phyloP scores from a whole-genome alignment of 2,113 vertebrate genomes.

The Numenius arquata region DNA sequence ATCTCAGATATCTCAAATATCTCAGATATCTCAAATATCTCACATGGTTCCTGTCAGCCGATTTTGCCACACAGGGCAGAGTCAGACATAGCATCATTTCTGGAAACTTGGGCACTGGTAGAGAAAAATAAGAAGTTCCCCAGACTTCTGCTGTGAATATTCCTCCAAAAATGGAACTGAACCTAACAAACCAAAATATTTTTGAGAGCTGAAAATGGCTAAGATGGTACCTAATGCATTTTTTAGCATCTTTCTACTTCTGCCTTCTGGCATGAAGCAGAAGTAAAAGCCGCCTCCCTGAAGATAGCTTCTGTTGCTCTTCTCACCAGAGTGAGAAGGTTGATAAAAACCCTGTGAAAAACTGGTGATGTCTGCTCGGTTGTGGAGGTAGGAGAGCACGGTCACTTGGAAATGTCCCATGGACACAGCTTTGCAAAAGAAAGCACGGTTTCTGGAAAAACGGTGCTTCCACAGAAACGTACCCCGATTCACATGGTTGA shows the following conservation, averaged over 20 bases:
- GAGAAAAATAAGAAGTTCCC: slow-evolving; percentile 29
- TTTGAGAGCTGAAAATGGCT: neutral
- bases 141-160: neutral
- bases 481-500: accelerated
- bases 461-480: accelerated
- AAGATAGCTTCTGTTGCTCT: neutral
- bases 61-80: neutral
- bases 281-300: neutral
- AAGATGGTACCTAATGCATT: neutral
- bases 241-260: slow-evolving; percentile 43
- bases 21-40: neutral
- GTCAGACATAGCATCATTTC: neutral
- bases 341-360: neutral
- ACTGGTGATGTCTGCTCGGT: neutral
- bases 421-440: neutral
- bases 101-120: neutral
- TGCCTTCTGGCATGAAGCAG: slow-evolving; percentile 37
- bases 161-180: slow-evolving; percentile 43
- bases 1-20: neutral
- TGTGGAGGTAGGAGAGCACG: neutral
- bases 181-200: neutral
- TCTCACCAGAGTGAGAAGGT: neutral
- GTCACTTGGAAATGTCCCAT: neutral
- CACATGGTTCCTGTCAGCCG: neutral
- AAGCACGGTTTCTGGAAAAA: neutral